These are phyloP conservation scores for Acronicta psi DNA, from an alignment of 2,888 invertebrate genomes.

Conservation along the genomic window DNA sequence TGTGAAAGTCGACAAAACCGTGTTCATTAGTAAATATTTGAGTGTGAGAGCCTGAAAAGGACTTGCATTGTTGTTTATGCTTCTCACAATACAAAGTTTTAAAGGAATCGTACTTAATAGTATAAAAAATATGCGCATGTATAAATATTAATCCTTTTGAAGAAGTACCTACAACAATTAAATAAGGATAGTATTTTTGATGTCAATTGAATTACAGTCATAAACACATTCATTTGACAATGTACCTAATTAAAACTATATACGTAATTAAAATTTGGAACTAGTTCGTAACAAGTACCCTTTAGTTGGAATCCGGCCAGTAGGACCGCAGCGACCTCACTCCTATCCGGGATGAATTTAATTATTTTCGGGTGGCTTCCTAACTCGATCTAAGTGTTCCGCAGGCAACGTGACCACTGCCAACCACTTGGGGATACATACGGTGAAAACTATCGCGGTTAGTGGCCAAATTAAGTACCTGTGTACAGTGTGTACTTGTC, in stretches of 20 bases:
- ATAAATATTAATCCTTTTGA: too few relatives aligned
- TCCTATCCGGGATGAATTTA: conserved; percentile 57
- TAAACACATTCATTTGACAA: background rate
- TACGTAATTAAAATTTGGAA: conserved; percentile 18
- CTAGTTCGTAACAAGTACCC: conserved; percentile 18
- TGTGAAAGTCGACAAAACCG: too few relatives aligned
- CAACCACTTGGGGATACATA: conserved; percentile 34
- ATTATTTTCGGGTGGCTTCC: conserved; percentile 63
- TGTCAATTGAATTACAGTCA: too few relatives aligned
- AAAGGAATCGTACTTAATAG: too few relatives aligned
- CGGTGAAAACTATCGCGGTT: conserved; percentile 26
- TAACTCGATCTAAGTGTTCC: conserved; percentile 61
- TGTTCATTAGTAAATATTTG: too few relatives aligned
- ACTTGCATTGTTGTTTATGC: too few relatives aligned
- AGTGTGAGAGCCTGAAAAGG: too few relatives aligned
- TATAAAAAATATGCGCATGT: too few relatives aligned
- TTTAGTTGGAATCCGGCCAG: conserved; percentile 41
- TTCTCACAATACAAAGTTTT: too few relatives aligned
- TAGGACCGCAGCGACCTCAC: conserved; percentile 43
- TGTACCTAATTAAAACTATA: conserved; percentile 27
- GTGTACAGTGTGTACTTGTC: background rate
- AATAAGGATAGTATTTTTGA: too few relatives aligned
- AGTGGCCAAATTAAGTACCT: conserved; percentile 1
- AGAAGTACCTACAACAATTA: too few relatives aligned
- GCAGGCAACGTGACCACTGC: conserved; percentile 54